Conservation (phyloP, 2,888 invertebrate genomes). For the Parelbella ahira region DNA sequence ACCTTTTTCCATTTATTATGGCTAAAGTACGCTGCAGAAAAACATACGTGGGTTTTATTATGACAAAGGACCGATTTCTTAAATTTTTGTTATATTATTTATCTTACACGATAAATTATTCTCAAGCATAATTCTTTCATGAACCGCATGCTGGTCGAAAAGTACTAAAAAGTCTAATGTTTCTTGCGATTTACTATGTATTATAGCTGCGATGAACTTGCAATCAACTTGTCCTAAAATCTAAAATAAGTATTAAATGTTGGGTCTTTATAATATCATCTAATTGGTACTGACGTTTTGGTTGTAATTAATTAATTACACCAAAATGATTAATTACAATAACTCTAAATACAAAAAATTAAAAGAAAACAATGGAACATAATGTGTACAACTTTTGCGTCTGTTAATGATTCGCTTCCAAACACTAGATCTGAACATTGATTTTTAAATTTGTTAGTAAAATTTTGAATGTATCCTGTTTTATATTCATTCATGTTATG, state of each 20-base stretch:
- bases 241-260: slow-evolving; percentile 50
- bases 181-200: slow-evolving; percentile 48
- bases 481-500: slow-evolving; percentile 44
- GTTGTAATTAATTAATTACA: not conserved
- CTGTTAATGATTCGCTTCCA: slow-evolving; percentile 45
- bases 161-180: slow-evolving; percentile 78
- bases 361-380: too few species aligned
- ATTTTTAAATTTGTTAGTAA: slow-evolving; percentile 46
- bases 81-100: too few species aligned
- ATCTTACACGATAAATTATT: slow-evolving; percentile 79
- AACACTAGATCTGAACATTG: slow-evolving; percentile 54
- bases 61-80: too few species aligned
- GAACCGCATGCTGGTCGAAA: slow-evolving; percentile 94
- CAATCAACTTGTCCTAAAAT: slow-evolving; percentile 87
- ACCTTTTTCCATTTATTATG: slow-evolving; percentile 56
- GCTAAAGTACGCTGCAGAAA: slow-evolving; percentile 67
- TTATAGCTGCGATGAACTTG: slow-evolving; percentile 84
- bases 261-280: too few species aligned
- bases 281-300: too few species aligned
- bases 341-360: too few species aligned
- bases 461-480: slow-evolving; percentile 47
- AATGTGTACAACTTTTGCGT: slow-evolving; percentile 44
- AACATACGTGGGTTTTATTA: too few species aligned
- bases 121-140: slow-evolving; percentile 91
- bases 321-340: too few species aligned